A percentile compares a stretch with the other conserved stretches of the same genome.
These are phyloP conservation scores for Leptopilina syphax DNA, from an alignment of 2,888 invertebrate species.

Conservation along the genomic window DNA sequence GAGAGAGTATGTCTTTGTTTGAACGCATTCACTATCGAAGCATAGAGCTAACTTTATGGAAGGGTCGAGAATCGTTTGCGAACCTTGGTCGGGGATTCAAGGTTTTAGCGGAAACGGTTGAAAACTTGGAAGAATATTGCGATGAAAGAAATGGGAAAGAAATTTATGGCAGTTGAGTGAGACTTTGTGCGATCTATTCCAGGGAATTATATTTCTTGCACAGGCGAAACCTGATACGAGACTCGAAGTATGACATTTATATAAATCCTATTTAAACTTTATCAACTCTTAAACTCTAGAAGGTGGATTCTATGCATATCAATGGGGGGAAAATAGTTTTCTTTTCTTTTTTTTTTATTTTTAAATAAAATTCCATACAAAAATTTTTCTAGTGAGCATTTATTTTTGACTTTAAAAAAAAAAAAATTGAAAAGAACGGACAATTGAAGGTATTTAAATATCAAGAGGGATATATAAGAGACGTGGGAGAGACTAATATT, in stretches of 20 bases:
- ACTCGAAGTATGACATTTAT: slow-evolving; percentile 13
- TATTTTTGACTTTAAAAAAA: too few species aligned
- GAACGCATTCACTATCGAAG: slow-evolving; percentile 57
- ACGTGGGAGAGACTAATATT: too few species aligned
- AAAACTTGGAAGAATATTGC: slow-evolving; percentile 65
- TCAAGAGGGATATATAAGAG: too few species aligned
- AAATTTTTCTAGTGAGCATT: slow-evolving; percentile 40
- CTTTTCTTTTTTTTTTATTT: neutral
- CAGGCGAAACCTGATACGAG: slow-evolving; percentile 27
- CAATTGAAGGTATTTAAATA: too few species aligned
- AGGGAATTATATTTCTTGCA: slow-evolving; percentile 66
- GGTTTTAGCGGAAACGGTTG: slow-evolving; percentile 68
- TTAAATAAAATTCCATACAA: slow-evolving; percentile 42
- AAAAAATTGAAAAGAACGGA: slow-evolving; percentile 22
- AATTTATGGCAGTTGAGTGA: slow-evolving; percentile 66
- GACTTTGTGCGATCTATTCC: slow-evolving; percentile 66
- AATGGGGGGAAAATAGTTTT: neutral
- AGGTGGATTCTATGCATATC: neutral
- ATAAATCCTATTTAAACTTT: slow-evolving; percentile 25
- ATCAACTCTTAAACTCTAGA: slow-evolving; percentile 4
- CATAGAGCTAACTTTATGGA: slow-evolving; percentile 54
- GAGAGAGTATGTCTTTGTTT: slow-evolving; percentile 54
- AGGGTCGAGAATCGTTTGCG: slow-evolving; percentile 54
- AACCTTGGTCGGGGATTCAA: slow-evolving; percentile 60
- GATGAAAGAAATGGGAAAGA: slow-evolving; percentile 53